These are phyloP conservation scores for Scaptomyza polygonia DNA, from an alignment of 2,888 invertebrate species.

Conservation along the genomic window DNA sequence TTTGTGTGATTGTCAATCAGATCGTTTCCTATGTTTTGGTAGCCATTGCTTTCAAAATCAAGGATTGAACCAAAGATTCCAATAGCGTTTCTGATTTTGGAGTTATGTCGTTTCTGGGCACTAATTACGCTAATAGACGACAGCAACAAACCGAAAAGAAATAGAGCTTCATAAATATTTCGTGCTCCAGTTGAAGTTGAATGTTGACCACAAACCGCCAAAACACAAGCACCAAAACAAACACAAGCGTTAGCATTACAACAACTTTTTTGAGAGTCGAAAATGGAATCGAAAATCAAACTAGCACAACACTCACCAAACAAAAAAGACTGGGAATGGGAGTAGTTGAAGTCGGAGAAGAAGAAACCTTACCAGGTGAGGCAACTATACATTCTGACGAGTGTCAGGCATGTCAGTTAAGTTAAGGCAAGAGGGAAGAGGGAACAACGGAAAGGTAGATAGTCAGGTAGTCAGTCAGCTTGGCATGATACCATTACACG, in stretches of 20 bases:
- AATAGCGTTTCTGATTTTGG: constrained; percentile 20
- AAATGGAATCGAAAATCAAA: constrained; percentile 50
- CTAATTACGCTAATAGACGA: constrained; percentile 64
- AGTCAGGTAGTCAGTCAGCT: constrained; percentile 26
- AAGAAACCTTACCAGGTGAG: constrained; percentile 2
- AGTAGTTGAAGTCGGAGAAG: neutral
- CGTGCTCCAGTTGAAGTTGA: constrained; percentile 29
- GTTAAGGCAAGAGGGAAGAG: constrained; percentile 2
- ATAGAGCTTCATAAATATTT: constrained; percentile 68
- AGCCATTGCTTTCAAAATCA: no score
- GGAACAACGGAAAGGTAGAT: neutral
- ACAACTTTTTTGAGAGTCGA: constrained; percentile 37
- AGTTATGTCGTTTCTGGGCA: constrained; percentile 23
- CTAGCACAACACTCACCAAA: constrained; percentile 13
- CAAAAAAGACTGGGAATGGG: neutral
- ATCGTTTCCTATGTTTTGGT: no score
- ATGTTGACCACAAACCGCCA: constrained; percentile 33
- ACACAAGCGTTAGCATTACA: constrained; percentile 4
- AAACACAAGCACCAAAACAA: constrained; percentile 20
- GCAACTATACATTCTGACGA: constrained; percentile 33
- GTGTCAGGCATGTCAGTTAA: constrained; percentile 48
- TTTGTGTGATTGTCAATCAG: no score
- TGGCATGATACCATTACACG: constrained; percentile 33
- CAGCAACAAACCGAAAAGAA: constrained; percentile 18
- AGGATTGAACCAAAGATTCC: no score